A percentile compares a stretch with the other conserved stretches of the same genome.
These are phyloP conservation scores for Epistrophe grossulariae DNA, from an alignment of 2,888 invertebrate species.

Conservation along the genomic window DNA sequence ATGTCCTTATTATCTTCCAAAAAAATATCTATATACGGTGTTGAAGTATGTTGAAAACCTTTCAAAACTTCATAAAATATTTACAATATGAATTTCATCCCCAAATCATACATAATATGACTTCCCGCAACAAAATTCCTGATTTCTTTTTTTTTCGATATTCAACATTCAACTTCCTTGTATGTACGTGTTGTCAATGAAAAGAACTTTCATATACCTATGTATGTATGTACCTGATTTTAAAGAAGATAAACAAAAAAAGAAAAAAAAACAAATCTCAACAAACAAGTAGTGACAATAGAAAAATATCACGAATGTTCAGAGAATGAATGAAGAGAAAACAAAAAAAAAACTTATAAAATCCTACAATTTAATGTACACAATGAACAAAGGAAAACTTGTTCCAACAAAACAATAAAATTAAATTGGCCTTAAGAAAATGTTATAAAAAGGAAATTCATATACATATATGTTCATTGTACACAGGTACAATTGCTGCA, in stretches of 20 bases:
- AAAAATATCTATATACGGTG: background rate
- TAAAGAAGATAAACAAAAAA: background rate
- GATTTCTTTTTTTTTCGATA: background rate
- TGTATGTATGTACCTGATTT: background rate
- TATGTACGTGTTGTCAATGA: slow-evolving; percentile 13
- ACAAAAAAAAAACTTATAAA: slow-evolving; percentile 8
- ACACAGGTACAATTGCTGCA: background rate
- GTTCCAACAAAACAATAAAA: slow-evolving; percentile 22
- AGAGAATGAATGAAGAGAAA: background rate
- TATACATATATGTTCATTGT: background rate
- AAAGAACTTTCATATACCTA: background rate
- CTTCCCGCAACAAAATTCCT: slow-evolving; percentile 2
- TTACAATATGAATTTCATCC: slow-evolving; percentile 5
- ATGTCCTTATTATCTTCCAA: background rate
- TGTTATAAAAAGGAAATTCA: slow-evolving; percentile 18
- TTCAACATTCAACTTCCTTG: slow-evolving; percentile 16
- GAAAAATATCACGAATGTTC: background rate
- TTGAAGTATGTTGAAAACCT: slow-evolving; percentile 4
- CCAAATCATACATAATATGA: background rate
- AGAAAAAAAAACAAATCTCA: slow-evolving; percentile 12
- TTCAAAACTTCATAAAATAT: slow-evolving; percentile 2
- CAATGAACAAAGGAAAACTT: slow-evolving; percentile 39
- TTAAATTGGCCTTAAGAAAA: slow-evolving; percentile 34
- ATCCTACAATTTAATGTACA: slow-evolving; percentile 18
- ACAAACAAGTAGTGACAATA: slow-evolving; percentile 34